phyloP scores from a whole-genome alignment of 2,113 vertebrate genomes.

The Actenoides lindsayi region DNA sequence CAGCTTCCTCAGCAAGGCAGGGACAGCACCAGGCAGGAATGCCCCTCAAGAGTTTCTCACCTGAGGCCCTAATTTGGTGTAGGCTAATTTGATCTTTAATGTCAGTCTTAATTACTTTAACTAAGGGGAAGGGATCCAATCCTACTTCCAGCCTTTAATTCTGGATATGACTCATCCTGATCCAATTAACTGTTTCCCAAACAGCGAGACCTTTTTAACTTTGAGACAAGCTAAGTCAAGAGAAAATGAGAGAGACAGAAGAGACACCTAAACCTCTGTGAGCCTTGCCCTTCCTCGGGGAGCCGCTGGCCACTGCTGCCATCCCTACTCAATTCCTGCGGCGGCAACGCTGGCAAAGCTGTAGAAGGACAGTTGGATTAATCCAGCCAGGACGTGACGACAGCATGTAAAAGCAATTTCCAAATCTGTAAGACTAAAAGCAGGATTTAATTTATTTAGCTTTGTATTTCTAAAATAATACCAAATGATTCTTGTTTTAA shows the following conservation, averaged over 20 bases:
- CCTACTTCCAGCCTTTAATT: background rate
- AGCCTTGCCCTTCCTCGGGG: background rate
- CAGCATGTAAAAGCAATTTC: slow-evolving; percentile 54
- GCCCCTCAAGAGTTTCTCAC: background rate
- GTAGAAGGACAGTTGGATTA: slow-evolving; percentile 3
- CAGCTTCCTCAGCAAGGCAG: background rate
- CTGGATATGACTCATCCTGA: background rate
- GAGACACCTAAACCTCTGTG: background rate
- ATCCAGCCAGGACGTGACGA: background rate
- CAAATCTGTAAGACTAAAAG: background rate
- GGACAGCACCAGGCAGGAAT: background rate
- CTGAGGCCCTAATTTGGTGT: background rate
- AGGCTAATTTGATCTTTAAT: slow-evolving; percentile 15
- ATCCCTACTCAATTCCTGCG: background rate
- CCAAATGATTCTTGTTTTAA: slow-evolving; percentile 17
- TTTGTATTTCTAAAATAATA: slow-evolving; percentile 29
- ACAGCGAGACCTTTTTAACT: background rate
- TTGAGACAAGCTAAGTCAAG: background rate
- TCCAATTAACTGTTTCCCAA: slow-evolving; percentile 42
- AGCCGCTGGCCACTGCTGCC: background rate
- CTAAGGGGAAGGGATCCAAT: background rate
- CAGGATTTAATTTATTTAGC: slow-evolving; percentile 21
- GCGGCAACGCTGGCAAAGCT: background rate
- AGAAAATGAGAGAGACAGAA: background rate
- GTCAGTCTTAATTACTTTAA: slow-evolving; percentile 12